phyloP scores from a whole-genome alignment of 1,140 invertebrate species.

The Drosophila ficusphila region DNA sequence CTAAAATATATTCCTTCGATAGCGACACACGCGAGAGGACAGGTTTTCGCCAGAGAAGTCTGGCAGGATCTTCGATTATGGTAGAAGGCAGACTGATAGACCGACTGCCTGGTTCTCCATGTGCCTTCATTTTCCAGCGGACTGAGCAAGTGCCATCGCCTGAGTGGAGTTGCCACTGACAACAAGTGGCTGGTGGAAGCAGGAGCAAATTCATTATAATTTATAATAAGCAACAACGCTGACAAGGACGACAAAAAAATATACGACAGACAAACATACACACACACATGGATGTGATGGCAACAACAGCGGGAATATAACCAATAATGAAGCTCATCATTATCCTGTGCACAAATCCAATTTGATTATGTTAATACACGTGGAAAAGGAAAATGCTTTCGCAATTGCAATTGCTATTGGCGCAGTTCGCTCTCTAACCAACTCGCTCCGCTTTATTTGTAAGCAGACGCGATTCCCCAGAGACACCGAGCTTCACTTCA shows the following conservation, averaged over 20 bases:
- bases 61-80: slow-evolving; percentile 73
- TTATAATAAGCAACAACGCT: slow-evolving; percentile 81
- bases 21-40: slow-evolving; percentile 65
- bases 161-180: slow-evolving; percentile 68
- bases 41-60: slow-evolving; percentile 48
- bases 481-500: slow-evolving; percentile 48
- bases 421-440: slow-evolving; percentile 28
- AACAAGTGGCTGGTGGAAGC: slow-evolving; percentile 71
- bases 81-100: slow-evolving; percentile 46
- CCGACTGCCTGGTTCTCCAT: slow-evolving; percentile 39
- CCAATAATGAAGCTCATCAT: slow-evolving; percentile 83
- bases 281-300: slow-evolving; percentile 44
- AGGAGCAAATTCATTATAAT: slow-evolving; percentile 80
- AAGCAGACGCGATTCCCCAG: slow-evolving; percentile 39
- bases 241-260: slow-evolving; percentile 61
- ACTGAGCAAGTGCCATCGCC: slow-evolving; percentile 49
- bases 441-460: slow-evolving; percentile 11
- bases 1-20: slow-evolving; percentile 24
- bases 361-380: slow-evolving; percentile 84
- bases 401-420: slow-evolving; percentile 81
- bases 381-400: slow-evolving; percentile 82
- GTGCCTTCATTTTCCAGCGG: slow-evolving; percentile 78
- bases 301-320: slow-evolving; percentile 52
- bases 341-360: slow-evolving; percentile 83
- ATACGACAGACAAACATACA: slow-evolving; percentile 13